Evolutionary conservation across 2,113 vertebrate species (phyloP).

Genomic region (Leucoraja erinaceus): DNA sequence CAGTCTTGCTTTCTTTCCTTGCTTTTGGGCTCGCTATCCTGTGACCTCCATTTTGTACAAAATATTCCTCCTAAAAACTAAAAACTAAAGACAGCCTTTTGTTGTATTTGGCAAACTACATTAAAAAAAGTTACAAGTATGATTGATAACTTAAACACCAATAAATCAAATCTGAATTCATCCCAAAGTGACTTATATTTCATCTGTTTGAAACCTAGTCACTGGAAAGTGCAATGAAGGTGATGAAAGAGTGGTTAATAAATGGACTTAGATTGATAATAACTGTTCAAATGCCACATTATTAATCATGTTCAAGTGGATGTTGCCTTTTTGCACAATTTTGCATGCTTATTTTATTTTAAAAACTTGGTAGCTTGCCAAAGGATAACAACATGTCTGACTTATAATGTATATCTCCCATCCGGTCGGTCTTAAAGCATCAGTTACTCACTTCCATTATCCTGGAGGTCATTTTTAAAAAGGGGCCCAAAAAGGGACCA

Average conservation of each 20-base stretch:
- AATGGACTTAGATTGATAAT: not conserved
- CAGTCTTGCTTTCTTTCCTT: too few species aligned
- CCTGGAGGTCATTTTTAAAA: not conserved
- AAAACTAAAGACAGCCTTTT: too few species aligned
- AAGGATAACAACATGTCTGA: not conserved
- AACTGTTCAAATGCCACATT: not conserved
- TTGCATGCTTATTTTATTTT: constrained; percentile 14
- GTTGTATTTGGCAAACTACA: not conserved
- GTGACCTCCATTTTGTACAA: too few species aligned
- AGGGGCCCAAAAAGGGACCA: not conserved
- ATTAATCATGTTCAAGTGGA: constrained; percentile 4
- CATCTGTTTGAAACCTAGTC: constrained; percentile 11
- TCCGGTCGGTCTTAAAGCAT: too few species aligned
- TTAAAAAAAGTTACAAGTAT: not conserved
- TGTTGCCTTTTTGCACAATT: not conserved
- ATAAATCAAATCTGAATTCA: constrained; percentile 10
- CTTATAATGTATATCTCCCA: not conserved
- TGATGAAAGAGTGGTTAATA: not conserved
- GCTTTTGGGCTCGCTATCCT: too few species aligned
- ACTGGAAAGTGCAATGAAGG: not conserved
- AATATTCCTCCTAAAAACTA: too few species aligned
- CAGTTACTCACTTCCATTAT: not conserved
- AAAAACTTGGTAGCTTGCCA: not conserved
- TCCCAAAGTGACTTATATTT: not conserved
- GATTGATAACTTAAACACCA: not conserved